Evolutionary conservation across 2,888 invertebrate species (phyloP).

Genomic region (Aelia acuminata): DNA sequence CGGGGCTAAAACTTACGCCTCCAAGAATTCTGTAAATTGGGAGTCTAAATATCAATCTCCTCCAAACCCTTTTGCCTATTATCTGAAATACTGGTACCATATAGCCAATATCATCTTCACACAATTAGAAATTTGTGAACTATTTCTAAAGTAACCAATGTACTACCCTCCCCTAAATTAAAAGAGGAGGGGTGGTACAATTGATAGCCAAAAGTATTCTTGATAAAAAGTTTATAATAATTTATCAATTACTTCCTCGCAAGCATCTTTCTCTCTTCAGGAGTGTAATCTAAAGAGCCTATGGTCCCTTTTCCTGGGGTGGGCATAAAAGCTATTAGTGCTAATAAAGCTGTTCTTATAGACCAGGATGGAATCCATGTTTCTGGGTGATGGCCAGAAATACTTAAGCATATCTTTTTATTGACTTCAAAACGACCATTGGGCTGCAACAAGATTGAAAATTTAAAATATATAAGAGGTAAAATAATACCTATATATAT

Average conservation of each 20-base stretch:
- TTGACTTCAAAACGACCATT: conserved; percentile 94
- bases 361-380: conserved; percentile 99
- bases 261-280: conserved; percentile 84
- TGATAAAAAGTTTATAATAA: no score
- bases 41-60: no score
- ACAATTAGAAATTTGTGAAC: no score
- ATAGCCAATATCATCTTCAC: no score
- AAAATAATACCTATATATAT: conserved; percentile 82
- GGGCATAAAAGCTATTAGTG: conserved; percentile 95
- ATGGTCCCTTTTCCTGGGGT: conserved; percentile 91
- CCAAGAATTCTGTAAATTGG: no score
- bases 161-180: neutral
- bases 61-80: no score
- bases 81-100: no score
- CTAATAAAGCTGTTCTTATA: conserved; percentile 91
- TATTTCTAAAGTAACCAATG: neutral
- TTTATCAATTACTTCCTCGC: conserved; percentile 78
- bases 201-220: no score
- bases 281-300: conserved; percentile 89
- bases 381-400: conserved; percentile 97
- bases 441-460: conserved; percentile 73
- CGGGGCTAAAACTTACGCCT: no score
- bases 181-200: neutral
- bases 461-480: neutral
- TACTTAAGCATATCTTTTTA: conserved; percentile 95